Percentiles rank a stretch among this genome's conserved stretches.
Evolutionary conservation across 2,113 vertebrate genomes (phyloP).

Genomic region (Nothocercus julius): DNA sequence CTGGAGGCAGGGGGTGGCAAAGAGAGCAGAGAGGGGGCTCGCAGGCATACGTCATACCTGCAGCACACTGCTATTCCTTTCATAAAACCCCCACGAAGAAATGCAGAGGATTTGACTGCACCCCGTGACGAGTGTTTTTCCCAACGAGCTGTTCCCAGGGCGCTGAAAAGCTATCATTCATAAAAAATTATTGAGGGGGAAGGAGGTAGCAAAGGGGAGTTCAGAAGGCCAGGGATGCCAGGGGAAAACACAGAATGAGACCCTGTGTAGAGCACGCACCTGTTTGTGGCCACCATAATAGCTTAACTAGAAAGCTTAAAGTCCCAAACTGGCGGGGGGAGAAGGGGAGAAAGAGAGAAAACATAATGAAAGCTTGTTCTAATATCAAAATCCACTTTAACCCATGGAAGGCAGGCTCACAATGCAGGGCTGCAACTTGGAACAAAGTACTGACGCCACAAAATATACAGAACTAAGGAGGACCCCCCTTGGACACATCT

Average conservation of each 20-base stretch:
- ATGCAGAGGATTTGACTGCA: slow-evolving; percentile 66
- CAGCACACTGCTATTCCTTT: slow-evolving; percentile 60
- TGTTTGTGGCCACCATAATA: slow-evolving; percentile 79
- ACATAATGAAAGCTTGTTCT: slow-evolving; percentile 69
- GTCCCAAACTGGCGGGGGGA: neutral
- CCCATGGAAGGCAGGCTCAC: slow-evolving; percentile 17
- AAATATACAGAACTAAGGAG: neutral
- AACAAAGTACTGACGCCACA: neutral
- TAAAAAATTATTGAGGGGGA: slow-evolving; percentile 79
- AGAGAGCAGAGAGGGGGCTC: neutral
- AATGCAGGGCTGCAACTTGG: neutral
- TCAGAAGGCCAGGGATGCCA: slow-evolving; percentile 75
- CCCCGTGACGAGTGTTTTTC: slow-evolving; percentile 63
- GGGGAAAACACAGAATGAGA: slow-evolving; percentile 78
- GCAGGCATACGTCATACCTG: slow-evolving; percentile 60
- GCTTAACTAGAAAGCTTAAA: slow-evolving; percentile 74
- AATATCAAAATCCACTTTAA: slow-evolving; percentile 62
- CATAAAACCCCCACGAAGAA: slow-evolving; percentile 51
- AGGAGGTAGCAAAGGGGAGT: slow-evolving; percentile 75
- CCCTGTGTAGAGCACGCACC: slow-evolving; percentile 80
- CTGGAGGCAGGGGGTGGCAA: neutral
- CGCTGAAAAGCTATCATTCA: slow-evolving; percentile 86
- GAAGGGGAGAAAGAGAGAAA: neutral
- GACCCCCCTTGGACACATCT: neutral
- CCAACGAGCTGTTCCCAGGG: slow-evolving; percentile 76